A percentile compares a stretch with the other conserved stretches of the same genome.
These are phyloP conservation scores for Stegodyphus dumicola DNA, from an alignment of 1,140 invertebrate genomes.

Conservation along the genomic window DNA sequence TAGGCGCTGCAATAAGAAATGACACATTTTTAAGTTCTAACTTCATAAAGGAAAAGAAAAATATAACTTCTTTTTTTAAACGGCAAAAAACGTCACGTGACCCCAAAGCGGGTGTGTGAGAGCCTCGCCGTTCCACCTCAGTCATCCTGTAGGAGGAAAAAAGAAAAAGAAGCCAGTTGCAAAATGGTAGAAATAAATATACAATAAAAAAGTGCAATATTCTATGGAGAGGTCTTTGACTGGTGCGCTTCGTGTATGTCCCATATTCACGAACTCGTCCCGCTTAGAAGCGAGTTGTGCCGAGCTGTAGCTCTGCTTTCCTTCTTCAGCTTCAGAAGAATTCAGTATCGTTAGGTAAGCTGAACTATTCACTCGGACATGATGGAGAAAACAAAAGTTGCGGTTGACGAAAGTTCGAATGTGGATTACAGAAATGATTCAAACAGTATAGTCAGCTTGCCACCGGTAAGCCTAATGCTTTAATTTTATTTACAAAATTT, in stretches of 20 bases:
- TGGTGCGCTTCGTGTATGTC: constrained; percentile 31
- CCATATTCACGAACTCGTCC: constrained; percentile 22
- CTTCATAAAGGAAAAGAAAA: constrained; percentile 11
- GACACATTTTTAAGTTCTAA: constrained; percentile 29
- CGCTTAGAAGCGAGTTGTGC: not conserved
- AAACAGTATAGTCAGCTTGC: constrained; percentile 38
- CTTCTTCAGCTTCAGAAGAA: constrained; percentile 4
- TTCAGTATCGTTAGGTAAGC: not conserved
- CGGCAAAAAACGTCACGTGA: not conserved
- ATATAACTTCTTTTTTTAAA: constrained; percentile 45
- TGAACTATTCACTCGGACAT: not conserved
- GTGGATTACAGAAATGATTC: constrained; percentile 53
- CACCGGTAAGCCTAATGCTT: constrained; percentile 31
- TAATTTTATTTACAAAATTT: not conserved
- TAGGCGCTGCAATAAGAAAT: constrained; percentile 5
- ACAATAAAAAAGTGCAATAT: constrained; percentile 1
- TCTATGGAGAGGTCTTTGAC: constrained; percentile 40
- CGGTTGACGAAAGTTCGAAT: constrained; percentile 38
- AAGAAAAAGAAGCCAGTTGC: not conserved
- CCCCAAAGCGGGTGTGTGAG: not conserved
- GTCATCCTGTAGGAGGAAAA: constrained; percentile 29
- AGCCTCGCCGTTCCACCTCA: constrained; percentile 16
- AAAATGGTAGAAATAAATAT: constrained; percentile 3
- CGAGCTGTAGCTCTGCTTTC: constrained; percentile 6
- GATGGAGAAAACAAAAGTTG: constrained; percentile 56